phyloP scores from a whole-genome alignment of 2,888 invertebrate species.

The Volucella bombylans region DNA sequence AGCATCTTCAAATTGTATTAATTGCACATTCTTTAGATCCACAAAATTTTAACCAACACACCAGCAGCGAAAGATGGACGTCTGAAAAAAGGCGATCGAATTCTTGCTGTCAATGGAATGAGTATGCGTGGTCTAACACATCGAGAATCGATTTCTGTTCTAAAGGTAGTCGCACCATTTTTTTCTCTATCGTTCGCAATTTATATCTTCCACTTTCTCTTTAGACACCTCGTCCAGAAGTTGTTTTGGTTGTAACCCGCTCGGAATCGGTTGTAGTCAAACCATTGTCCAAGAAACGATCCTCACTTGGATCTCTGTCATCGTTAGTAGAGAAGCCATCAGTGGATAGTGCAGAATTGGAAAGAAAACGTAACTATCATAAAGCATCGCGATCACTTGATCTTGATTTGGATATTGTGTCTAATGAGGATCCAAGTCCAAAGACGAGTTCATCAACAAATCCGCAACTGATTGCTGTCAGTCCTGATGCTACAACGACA shows the following conservation, averaged over 20 bases:
- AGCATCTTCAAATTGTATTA: not conserved
- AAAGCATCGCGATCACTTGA: constrained; percentile 82
- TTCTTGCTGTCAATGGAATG: constrained; percentile 95
- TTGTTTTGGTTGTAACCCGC: constrained; percentile 89
- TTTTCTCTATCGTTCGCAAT: constrained; percentile 7
- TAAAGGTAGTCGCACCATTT: constrained; percentile 86
- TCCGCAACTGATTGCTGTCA: constrained; percentile 75
- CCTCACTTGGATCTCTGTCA: constrained; percentile 81
- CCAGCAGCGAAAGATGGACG: constrained; percentile 93
- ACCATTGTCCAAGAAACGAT: constrained; percentile 81
- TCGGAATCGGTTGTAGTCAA: constrained; percentile 81
- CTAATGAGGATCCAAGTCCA: constrained; percentile 77
- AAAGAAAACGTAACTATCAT: constrained; percentile 81
- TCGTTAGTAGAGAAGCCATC: constrained; percentile 82
- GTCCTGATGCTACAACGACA: constrained; percentile 58
- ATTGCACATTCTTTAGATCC: constrained; percentile 84
- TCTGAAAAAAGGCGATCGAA: constrained; percentile 92
- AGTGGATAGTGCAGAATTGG: constrained; percentile 78
- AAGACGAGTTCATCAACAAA: constrained; percentile 77
- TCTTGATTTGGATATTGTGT: constrained; percentile 81
- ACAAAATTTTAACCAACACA: constrained; percentile 92
- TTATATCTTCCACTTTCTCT: constrained; percentile 48
- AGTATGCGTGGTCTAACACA: constrained; percentile 90
- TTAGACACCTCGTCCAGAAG: constrained; percentile 90
- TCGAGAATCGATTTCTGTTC: constrained; percentile 91